A percentile compares a stretch with the other conserved stretches of the same genome.
These are phyloP conservation scores for Pteromalus puparum DNA, from an alignment of 1,140 invertebrate genomes.

Conservation along the genomic window DNA sequence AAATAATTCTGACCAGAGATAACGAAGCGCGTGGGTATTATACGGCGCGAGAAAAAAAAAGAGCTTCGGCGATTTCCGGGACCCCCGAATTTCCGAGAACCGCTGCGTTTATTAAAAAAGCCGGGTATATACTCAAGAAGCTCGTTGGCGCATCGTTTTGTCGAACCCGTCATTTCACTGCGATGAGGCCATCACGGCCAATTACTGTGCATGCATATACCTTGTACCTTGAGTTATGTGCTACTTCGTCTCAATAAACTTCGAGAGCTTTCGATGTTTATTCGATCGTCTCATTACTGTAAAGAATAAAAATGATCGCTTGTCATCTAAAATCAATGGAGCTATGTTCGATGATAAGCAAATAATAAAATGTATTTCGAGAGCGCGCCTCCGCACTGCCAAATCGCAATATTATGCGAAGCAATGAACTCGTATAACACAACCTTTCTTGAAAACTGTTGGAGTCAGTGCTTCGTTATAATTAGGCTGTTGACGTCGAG, in stretches of 20 bases:
- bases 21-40: too few relatives aligned
- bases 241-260: too few relatives aligned
- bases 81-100: conserved; percentile 25
- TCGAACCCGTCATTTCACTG: background rate
- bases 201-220: too few relatives aligned
- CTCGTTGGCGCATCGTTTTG: background rate
- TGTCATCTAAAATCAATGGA: too few relatives aligned
- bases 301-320: too few relatives aligned
- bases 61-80: conserved; percentile 27
- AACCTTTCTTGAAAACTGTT: background rate
- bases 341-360: too few relatives aligned
- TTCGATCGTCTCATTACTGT: too few relatives aligned
- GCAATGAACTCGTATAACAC: background rate
- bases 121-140: background rate
- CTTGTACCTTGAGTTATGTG: too few relatives aligned
- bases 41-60: background rate
- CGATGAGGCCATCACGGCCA: background rate
- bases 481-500: background rate
- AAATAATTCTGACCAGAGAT: background rate
- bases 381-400: background rate
- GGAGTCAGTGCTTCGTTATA: background rate
- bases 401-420: background rate
- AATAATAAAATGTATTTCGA: too few relatives aligned
- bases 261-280: too few relatives aligned
- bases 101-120: background rate